Evolutionary conservation across 2,888 invertebrate species (phyloP), one percentile per base, ranked within the genome.

Genomic region (Cephus runcator): DNA sequence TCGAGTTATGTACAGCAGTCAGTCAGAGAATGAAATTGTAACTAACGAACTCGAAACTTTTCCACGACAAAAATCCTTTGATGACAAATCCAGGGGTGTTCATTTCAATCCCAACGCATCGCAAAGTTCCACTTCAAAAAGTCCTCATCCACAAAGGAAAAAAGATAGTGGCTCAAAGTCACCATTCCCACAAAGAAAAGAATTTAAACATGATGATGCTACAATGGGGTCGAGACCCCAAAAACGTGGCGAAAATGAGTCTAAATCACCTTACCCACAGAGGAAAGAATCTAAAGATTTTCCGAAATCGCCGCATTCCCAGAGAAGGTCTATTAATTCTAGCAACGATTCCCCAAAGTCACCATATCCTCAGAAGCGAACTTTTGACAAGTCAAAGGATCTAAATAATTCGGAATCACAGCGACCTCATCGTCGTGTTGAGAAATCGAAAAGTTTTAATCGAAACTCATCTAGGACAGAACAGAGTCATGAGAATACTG

Each of bases 1-100:
- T 34, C 87, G 90, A 30, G 76, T 90, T 15, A 88, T 89, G 33
- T 91, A 91, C 77, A 90, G 90, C 76, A 87, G 88, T 77, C 88
- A 90, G 74, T 87, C 89, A 1, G 91, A 90, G 40, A 79, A 80
- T 30, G 90, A 91, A 73, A 33, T 78, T 4, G 76, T 78, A 30
- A 73, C 81, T 4, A 81, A 84, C 4, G 87, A 88, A 56, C 69
- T 56, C 12, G 84, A 84, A 2, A 75, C 81, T 33, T 84, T 86
- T 76, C 75, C 82, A 40, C 83, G 85, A 15, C 87, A 88, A 79
- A 88, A 86, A 76, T 89, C 87, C 0, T 85, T 84, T 34, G 90
- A 90, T 40, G 90, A 90, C 34, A 89, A 84, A 75, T 74, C 82
- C 11, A 87, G 81, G 74, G 80, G 75, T 35, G 76, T 80, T 34